Evolutionary conservation across 2,888 invertebrate genomes (phyloP).

Genomic region (Blomia tropicalis): DNA sequence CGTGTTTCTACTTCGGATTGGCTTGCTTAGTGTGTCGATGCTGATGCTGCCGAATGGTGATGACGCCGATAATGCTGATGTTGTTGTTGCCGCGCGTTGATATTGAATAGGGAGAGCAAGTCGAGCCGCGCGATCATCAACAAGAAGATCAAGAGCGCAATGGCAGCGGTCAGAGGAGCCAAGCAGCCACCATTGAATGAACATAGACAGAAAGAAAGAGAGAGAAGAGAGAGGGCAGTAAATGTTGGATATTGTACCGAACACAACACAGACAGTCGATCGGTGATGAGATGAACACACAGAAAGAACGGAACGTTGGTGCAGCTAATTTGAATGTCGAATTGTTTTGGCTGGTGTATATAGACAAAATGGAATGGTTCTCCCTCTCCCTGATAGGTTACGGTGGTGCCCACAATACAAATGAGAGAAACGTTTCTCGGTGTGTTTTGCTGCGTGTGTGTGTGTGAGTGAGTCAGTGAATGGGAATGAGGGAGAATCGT

Average conservation of each 20-base stretch:
- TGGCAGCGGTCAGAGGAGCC: slow-evolving; percentile 12
- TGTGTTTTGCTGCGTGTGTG: no score
- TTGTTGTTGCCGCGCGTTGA: neutral
- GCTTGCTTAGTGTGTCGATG: neutral
- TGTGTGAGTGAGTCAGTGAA: no score
- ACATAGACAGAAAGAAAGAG: neutral
- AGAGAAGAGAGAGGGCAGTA: neutral
- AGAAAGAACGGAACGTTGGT: neutral
- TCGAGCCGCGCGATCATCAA: neutral
- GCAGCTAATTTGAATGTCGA: neutral
- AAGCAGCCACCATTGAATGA: neutral
- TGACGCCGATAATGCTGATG: slow-evolving; percentile 2
- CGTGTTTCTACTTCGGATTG: no score
- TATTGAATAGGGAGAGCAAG: slow-evolving; percentile 11
- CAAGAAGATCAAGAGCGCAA: slow-evolving; percentile 12
- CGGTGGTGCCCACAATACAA: no score
- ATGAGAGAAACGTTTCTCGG: no score
- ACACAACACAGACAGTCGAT: neutral
- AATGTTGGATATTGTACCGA: neutral
- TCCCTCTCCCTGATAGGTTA: no score
- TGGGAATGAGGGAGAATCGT: no score
- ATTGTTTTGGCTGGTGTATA: no score
- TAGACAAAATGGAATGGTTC: no score
- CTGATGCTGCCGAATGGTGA: neutral
- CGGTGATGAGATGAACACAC: neutral